Base-by-base conservation (phyloP, 92 coral and sea anemone species). In the Anthopleura xanthogrammica region DNA sequence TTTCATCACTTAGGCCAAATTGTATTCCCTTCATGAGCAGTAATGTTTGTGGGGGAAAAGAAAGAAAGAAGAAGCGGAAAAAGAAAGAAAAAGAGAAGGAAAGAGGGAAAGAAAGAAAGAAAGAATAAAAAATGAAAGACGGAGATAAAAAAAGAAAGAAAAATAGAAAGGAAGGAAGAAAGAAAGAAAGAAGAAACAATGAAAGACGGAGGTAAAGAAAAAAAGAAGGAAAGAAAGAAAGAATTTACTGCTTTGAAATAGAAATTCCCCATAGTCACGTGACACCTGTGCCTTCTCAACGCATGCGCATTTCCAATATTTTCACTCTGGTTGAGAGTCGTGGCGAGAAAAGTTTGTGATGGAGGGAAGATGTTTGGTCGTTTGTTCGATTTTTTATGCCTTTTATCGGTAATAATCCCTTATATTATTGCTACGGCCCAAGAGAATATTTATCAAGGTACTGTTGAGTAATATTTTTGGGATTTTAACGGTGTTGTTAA, bases 341-440 rank as follows among this genome's bases (percentile, higher is more conserved):
- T 85, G 88, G 83, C 90, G 72, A 88, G 83, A 48, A 85, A 83
- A 82, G 65, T 62, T 90, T 83, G 91, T 91, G 89, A 92, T 91
- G 98, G 98, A 88, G 91, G 90, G 95, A 94, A 93, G 89, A 94
- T 94, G 98, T 88, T 91, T 19, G 86, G 76, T 83, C 76, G 95
- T 73, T 90, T 87, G 77, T 85, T 90, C 98, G 87, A 89, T 85
- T 83, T 89, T 87, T 79, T 89, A 94, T 90, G 90, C 91, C 90
- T 94, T 86, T 89, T 89, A 83, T 88, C 88, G 83, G 65, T 92
- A 87, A 85, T 92, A 88, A 80, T 87, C 79, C 88, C 86, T 82
- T 64, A 82, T 82, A 86, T 92, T 78, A 89, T 78, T 84, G 84
- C 75, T 68, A 80, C 87, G 57, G 77, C 88, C 42, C 88, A 80